These are phyloP conservation scores for Paratrypauchen microcephalus DNA, from an alignment of 2,797 vertebrate genomes.

Conservation along the genomic window DNA sequence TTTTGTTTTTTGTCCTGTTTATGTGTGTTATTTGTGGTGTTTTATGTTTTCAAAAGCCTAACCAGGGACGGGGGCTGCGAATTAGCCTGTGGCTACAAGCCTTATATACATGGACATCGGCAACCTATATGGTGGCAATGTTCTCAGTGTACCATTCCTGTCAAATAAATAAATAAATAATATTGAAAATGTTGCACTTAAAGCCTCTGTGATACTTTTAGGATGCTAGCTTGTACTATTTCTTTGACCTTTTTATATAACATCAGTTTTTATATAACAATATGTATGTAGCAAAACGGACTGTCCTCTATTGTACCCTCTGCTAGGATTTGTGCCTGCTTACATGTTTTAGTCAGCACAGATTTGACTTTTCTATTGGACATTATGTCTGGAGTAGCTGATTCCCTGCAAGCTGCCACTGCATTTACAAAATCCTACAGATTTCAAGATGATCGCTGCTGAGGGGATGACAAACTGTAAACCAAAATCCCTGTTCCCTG, in stretches of 20 bases:
- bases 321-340: not conserved
- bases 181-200: not conserved
- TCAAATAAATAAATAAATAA: too few relatives aligned
- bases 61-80: too few relatives aligned
- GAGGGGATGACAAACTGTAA: conserved; percentile 28
- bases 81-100: too few relatives aligned
- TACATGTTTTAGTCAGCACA: conserved; percentile 10
- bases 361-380: conserved; percentile 1
- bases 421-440: conserved; percentile 25
- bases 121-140: too few relatives aligned
- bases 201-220: not conserved
- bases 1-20: too few relatives aligned
- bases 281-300: not conserved
- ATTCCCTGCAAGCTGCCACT: conserved; percentile 31
- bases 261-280: too few relatives aligned
- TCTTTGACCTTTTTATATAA: not conserved
- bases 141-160: too few relatives aligned
- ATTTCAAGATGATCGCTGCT: conserved; percentile 32
- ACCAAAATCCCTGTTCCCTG: conserved; percentile 25
- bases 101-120: too few relatives aligned
- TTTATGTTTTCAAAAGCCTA: too few relatives aligned
- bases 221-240: not conserved
- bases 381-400: conserved; percentile 23
- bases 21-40: too few relatives aligned
- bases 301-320: not conserved